These are phyloP conservation scores for Mus caroli DNA, from an alignment of 2,797 vertebrate species.

Conservation along the genomic window DNA sequence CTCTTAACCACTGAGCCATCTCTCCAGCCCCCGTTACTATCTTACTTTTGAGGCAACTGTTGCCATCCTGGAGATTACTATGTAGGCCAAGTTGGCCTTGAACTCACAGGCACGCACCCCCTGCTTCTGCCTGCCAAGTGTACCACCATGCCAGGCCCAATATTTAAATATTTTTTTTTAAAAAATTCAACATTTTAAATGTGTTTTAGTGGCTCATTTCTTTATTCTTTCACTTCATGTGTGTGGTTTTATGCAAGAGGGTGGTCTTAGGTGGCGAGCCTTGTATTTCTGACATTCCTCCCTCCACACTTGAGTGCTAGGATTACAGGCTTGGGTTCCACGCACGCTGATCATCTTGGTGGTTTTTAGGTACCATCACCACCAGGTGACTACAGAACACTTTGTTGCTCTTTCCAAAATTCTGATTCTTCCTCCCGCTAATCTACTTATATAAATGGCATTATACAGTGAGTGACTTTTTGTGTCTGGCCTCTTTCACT, in stretches of 20 bases:
- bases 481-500: neutral
- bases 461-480: neutral
- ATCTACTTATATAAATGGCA: neutral
- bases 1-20: neutral
- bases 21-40: too few species aligned
- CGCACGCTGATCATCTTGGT: neutral
- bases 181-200: neutral
- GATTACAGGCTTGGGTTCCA: too few species aligned
- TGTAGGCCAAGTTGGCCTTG: neutral
- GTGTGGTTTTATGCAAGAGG: neutral
- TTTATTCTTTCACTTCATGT: neutral
- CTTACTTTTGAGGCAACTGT: neutral
- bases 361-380: neutral
- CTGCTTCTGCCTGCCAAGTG: neutral
- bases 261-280: neutral
- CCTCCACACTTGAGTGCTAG: neutral
- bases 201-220: neutral
- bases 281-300: neutral
- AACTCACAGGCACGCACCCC: neutral
- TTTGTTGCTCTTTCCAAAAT: neutral
- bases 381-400: neutral
- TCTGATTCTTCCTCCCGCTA: neutral
- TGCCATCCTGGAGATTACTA: neutral
- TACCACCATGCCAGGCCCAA: neutral
- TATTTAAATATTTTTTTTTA: neutral